Evolutionary conservation across 2,888 invertebrate species (phyloP), one percentile per base, ranked within the genome.

Genomic region (Cartodere bifasciata): DNA sequence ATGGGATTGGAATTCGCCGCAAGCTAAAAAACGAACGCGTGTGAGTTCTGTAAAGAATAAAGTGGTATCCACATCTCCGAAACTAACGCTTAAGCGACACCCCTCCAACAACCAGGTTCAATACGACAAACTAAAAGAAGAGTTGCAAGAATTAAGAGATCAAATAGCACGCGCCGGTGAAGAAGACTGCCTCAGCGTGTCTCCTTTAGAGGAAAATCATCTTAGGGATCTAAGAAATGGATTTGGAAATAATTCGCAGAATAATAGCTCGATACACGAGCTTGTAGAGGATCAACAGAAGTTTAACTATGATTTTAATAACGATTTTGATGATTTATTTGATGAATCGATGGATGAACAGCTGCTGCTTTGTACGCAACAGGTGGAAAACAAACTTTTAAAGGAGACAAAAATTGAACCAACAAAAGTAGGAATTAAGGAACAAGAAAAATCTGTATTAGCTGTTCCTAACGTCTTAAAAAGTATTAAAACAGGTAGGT

Each of bases 1-100:
- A 4, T 66, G 66, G 66, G 64, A 65, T 38, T 65, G 65, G 64
- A 58, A 63, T 38, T 60, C 57, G 11, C 55, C 63, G 2, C 41
- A 49, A 35, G 42, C 48, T 3, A 52, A 45, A 15, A 22, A 29
- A 13, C 37, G 42, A 28, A 44, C 38, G 34, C 35, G 41, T 15
- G 27, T 44, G 14, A 20, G 39, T 26, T 29, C 40, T 3, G 43
- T 43, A 24, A 46, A 42, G 31, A 40, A 38, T 6, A 36, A 29
- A 34, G 26, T 31, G 4, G 13, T 38, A 4, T 15, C 37, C 21
- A 39, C 49, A 9, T 49, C 54, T 3, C 54, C 57, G n/a, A 55
- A 55, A 40, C 33, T 48, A 4, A 43, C 52, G 2, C 29, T 50
- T n/a, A 53, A 50, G 37, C 42, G 47, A 26, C 43, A 49, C 30